These are phyloP conservation scores for Eupeodes corollae DNA, from an alignment of 1,140 invertebrate species.

Conservation along the genomic window DNA sequence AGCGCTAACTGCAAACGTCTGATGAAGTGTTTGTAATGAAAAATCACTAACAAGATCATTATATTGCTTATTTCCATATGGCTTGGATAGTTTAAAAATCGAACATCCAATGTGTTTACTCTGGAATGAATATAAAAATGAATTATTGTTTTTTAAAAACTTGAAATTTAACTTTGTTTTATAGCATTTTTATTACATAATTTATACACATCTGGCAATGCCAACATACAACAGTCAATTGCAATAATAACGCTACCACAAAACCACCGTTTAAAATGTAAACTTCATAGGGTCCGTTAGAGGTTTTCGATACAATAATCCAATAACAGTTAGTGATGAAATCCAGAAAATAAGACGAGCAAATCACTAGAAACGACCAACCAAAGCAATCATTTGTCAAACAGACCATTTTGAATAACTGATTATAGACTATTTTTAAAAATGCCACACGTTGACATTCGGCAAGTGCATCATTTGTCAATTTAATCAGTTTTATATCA, in stretches of 20 bases:
- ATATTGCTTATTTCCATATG: constrained; percentile 22
- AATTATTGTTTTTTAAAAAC: neutral
- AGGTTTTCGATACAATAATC: constrained; percentile 12
- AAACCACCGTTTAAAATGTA: constrained; percentile 6
- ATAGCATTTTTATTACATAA: neutral
- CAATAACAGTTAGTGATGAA: constrained; percentile 23
- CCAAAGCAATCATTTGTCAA: constrained; percentile 15
- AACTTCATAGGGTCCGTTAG: neutral
- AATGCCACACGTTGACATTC: too few relatives aligned
- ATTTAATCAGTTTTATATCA: too few relatives aligned
- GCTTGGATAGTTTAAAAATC: constrained; percentile 23
- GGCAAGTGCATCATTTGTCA: too few relatives aligned
- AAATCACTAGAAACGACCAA: constrained; percentile 15
- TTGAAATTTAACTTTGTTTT: neutral
- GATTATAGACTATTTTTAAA: too few relatives aligned
- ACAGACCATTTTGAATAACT: constrained; percentile 1
- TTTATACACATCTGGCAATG: constrained; percentile 21
- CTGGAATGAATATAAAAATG: constrained; percentile 7
- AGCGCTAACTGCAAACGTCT: constrained; percentile 26
- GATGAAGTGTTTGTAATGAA: constrained; percentile 26
- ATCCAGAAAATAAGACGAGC: constrained; percentile 16
- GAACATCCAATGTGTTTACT: constrained; percentile 29
- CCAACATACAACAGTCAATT: constrained; percentile 20
- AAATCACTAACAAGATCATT: constrained; percentile 31
- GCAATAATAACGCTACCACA: constrained; percentile 9